phyloP scores from a whole-genome alignment of 2,797 vertebrate species.

The Yasuhikotakia modesta region DNA sequence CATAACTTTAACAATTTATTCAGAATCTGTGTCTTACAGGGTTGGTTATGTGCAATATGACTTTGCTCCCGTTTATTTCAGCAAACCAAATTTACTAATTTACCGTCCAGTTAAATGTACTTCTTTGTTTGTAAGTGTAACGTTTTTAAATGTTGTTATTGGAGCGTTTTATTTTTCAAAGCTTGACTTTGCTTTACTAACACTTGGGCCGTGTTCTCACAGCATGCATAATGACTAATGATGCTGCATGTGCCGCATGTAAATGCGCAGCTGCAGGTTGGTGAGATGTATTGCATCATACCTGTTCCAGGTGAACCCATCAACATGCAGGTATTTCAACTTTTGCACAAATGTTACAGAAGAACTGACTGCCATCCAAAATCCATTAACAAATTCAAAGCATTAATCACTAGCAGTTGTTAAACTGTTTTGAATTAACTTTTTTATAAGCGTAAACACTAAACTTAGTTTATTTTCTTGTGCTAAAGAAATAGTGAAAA shows the following conservation, averaged over 20 bases:
- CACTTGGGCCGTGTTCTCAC: not conserved
- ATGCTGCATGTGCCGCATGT: conserved; percentile 18
- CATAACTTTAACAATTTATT: not conserved
- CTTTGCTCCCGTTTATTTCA: not conserved
- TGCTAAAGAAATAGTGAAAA: not conserved
- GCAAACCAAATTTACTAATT: not conserved
- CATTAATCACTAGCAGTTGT: not conserved
- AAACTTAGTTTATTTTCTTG: not conserved
- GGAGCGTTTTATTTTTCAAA: not conserved
- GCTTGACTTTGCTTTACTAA: conserved; percentile 8
- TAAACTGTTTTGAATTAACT: not conserved
- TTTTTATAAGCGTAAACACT: not conserved
- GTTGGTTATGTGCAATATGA: not conserved
- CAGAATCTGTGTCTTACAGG: not conserved
- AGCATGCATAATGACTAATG: not conserved
- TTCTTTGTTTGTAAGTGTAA: not conserved
- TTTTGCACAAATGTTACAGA: not conserved
- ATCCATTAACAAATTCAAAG: not conserved
- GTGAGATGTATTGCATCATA: not conserved
- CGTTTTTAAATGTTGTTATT: not conserved
- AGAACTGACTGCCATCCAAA: not conserved
- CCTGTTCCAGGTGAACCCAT: not conserved
- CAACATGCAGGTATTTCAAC: not conserved
- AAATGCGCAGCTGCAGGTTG: not conserved
- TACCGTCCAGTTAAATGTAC: not conserved